Conservation (phyloP, 2,797 vertebrate genomes). For the Microctenopoma lineatum region DNA sequence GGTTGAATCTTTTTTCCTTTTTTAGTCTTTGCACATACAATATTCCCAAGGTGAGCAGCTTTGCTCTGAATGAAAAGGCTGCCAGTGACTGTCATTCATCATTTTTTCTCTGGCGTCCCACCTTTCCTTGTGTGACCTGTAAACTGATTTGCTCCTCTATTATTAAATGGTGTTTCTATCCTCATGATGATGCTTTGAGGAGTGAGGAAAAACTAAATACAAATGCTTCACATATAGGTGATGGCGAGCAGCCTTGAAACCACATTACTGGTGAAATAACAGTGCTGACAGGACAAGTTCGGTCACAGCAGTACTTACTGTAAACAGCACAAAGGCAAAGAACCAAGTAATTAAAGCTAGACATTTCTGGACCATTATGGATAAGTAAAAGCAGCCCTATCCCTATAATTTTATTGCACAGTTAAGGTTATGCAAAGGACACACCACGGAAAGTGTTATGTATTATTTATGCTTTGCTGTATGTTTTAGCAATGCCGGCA, state of each 20-base stretch:
- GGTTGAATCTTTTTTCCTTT: neutral
- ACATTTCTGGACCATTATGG: neutral
- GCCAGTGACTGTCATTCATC: neutral
- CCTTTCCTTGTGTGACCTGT: neutral
- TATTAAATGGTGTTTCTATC: constrained; percentile 19
- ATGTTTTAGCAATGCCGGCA: neutral
- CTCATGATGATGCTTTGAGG: constrained; percentile 2
- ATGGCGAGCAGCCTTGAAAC: neutral
- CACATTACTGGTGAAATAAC: constrained; percentile 5
- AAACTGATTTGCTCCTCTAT: constrained; percentile 10
- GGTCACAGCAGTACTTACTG: neutral
- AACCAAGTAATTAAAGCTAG: neutral
- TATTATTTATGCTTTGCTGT: neutral
- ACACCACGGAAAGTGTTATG: neutral
- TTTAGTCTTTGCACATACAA: too few relatives aligned
- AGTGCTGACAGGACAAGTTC: neutral
- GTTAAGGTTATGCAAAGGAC: neutral
- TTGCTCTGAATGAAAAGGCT: too few relatives aligned
- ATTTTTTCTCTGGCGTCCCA: neutral
- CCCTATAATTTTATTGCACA: neutral
- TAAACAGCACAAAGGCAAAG: constrained; percentile 2
- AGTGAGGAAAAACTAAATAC: constrained; percentile 4
- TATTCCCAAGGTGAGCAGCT: neutral
- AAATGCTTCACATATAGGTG: neutral
- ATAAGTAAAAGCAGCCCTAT: neutral